Evolutionary conservation across 2,888 invertebrate genomes (phyloP).

Genomic region (Sceliomorpha sp.): DNA sequence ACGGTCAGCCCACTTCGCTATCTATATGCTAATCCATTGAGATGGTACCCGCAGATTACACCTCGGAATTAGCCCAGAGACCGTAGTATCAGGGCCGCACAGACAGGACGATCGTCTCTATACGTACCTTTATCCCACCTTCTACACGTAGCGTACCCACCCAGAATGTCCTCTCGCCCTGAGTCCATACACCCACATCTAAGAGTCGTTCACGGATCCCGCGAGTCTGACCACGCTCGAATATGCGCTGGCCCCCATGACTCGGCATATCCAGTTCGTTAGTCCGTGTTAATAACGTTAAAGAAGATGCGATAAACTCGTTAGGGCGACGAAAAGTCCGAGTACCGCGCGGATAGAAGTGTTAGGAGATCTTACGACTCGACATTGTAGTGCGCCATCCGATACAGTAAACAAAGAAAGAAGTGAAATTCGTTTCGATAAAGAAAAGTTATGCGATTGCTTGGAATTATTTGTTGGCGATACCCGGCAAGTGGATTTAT

Average conservation of each 20-base stretch:
- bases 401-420: constrained; percentile 1
- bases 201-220: constrained; percentile 27
- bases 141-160: constrained; percentile 66
- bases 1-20: constrained; percentile 75
- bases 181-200: constrained; percentile 60
- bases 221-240: constrained; percentile 33
- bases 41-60: constrained; percentile 80
- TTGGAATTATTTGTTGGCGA: constrained; percentile 29
- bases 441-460: constrained; percentile 18
- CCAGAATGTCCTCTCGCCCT: constrained; percentile 59
- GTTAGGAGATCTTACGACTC: background rate
- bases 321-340: constrained; percentile 26
- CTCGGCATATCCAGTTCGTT: constrained; percentile 73
- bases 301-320: constrained; percentile 72
- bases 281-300: constrained; percentile 74
- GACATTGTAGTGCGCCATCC: background rate
- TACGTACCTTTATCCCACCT: constrained; percentile 71
- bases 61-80: constrained; percentile 78
- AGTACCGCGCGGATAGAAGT: background rate
- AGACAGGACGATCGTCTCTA: constrained; percentile 55
- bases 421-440: background rate
- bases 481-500: constrained; percentile 11
- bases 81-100: constrained; percentile 72
- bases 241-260: constrained; percentile 59
- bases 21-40: constrained; percentile 81